Evolutionary conservation across 2,797 vertebrate species (phyloP), one percentile per base, ranked within the genome.

Genomic region (Benthosema pterotum): DNA sequence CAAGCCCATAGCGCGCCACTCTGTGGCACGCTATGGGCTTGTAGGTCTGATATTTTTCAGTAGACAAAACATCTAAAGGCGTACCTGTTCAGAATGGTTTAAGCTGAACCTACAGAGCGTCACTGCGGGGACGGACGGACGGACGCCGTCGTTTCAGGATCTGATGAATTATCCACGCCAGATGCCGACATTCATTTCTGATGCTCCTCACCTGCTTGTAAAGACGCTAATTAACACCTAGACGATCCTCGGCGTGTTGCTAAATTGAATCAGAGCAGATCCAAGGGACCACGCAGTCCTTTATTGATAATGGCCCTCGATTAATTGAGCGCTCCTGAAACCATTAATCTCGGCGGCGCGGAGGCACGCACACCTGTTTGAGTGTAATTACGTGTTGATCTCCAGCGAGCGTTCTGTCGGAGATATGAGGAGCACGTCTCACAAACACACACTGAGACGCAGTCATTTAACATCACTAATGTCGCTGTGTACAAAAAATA

Each of bases 211-310:
- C 83, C 74, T 84, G 79, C 73, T 72, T 81, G 80, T 78, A 84
- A 89, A 84, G 84, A 72, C 73, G 67, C 88, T 89, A 88, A 87
- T 89, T 90, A 90, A 89, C 88, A 84, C 66, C n/a, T n/a, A 60
- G 83, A 76, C 85, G 86, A 87, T 88, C 85, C 81, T 86, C 72
- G 72, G 5, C 70, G 74, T 74, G 82, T 76, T 71, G 49, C 78
- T 70, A 80, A 89, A 91, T 91, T 87, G 77, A 88, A 91, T 89
- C 76, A 78, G 65, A 52, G 16, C 56, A 68, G 79, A 85, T 87
- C 84, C 69, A 60, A 83, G 69, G 74, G 86, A 75, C 66, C 68
- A 79, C 73, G 79, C 80, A 60, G 48, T 53, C 60, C 67, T 67
- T 83, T 90, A 88, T 89, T 89, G 83, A 89, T 85, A 85, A 90